A percentile compares a stretch with the other conserved stretches of the same genome.
Conservation (phyloP, 1,140 invertebrate species). For the Heliconius congener region DNA sequence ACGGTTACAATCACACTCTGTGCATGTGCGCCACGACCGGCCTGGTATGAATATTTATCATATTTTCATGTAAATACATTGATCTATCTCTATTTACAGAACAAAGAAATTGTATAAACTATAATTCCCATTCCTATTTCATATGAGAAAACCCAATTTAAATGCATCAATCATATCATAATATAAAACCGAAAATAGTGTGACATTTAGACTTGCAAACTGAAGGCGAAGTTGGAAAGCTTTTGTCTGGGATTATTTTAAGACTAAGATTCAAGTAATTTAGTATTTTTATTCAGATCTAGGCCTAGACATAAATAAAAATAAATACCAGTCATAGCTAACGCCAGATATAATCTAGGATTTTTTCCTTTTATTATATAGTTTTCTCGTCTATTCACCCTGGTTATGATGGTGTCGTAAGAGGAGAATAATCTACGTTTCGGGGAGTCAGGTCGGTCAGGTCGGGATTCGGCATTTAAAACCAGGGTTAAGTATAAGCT, state of each 20-base stretch:
- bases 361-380: neutral
- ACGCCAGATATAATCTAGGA: neutral
- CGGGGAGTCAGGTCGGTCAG: no score
- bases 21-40: no score
- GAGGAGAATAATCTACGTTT: no score
- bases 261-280: neutral
- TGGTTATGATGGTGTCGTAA: no score
- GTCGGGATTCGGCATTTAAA: no score
- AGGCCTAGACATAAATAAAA: neutral
- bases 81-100: no score
- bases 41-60: no score
- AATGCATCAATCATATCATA: neutral
- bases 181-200: neutral
- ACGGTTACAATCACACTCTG: no score
- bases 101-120: no score
- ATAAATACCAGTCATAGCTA: neutral
- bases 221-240: neutral
- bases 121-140: neutral
- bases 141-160: neutral
- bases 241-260: conserved; percentile 5
- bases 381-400: neutral
- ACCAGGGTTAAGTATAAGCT: no score
- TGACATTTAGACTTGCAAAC: neutral
- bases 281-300: neutral
- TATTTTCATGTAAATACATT: no score